Base-by-base conservation (phyloP, 2,113 vertebrate genomes). In the Aphyosemion australe region DNA sequence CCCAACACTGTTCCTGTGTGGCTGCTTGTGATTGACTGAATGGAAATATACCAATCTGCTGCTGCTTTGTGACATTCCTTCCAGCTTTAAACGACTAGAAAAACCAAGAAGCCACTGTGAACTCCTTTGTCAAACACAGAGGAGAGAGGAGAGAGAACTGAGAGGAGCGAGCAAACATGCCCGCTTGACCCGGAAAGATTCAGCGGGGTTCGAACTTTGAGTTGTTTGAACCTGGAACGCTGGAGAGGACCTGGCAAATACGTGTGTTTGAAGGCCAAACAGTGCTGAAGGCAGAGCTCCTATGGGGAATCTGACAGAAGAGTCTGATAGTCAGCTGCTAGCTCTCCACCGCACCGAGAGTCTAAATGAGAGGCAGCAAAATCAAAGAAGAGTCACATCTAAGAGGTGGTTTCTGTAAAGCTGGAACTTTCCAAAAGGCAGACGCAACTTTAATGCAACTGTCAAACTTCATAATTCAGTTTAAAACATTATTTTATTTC, bases 281-380 rank as follows among this genome's bases (percentile, higher is more conserved):
- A 91, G 80, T 80, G 70, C 14, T 65, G 79, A 78, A 86, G 89
- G 76, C 87, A 84, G 86, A 87, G 70, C 80, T 84, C 80, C 47
- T 83, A 91, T 91, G 91, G 82, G 90, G 90, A 92, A 92, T 92
- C 88, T 90, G 80, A 87, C 91, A 88, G 86, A 45, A 21, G 82
- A 82, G 62, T 69, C 83, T 78, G 76, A 91, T 72, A 74, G 61
- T 84, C 53, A 71, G 78, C 76, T 80, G 77, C 73, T 78, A 66
- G 32, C 57, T 80, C 70, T 64, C 76, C 69, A 62, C 59, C 51
- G 73, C 26, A 26, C 26, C 26, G 5, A 26, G 54, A 71, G 72
- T 78, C 80, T 85, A 74, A 86, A 84, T 71, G 78, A 71, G 68
- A 76, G 51, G 31, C 37, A 69, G 87, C 83, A 88, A 84, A 76